Evolutionary conservation across 92 coral and sea anemone genomes (phyloP).

Genomic region (Palythoa grandis): DNA sequence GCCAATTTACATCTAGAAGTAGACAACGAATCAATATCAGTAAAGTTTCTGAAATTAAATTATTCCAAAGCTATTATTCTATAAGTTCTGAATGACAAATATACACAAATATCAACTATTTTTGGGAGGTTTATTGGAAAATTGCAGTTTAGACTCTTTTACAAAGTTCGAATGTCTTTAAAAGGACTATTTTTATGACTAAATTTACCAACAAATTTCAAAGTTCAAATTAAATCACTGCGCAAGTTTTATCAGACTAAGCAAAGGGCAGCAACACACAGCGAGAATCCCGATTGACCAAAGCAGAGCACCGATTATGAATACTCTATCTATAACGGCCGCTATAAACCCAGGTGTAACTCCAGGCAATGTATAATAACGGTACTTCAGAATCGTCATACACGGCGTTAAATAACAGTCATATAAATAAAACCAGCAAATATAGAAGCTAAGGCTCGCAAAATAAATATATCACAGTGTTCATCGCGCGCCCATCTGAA

Average conservation of each 20-base stretch:
- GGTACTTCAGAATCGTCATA: conserved; percentile 82
- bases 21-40: no score
- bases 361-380: conserved; percentile 86
- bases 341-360: conserved; percentile 71
- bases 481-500: conserved; percentile 94
- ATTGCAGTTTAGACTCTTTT: background rate
- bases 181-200: no score
- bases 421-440: conserved; percentile 88
- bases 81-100: no score
- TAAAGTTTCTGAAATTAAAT: no score
- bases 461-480: conserved; percentile 77
- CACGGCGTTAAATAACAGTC: conserved; percentile 85
- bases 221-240: conserved; percentile 28
- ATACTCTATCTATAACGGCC: conserved; percentile 72
- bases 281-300: conserved; percentile 78
- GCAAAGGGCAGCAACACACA: conserved; percentile 85
- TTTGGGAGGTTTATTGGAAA: no score
- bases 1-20: no score
- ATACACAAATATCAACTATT: no score
- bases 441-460: conserved; percentile 84
- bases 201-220: background rate
- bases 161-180: background rate
- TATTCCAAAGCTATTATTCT: no score
- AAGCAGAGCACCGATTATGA: conserved; percentile 83
- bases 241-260: conserved; percentile 83